Evolutionary conservation across 1,140 invertebrate genomes (phyloP).

Genomic region (Drosophila serrata): DNA sequence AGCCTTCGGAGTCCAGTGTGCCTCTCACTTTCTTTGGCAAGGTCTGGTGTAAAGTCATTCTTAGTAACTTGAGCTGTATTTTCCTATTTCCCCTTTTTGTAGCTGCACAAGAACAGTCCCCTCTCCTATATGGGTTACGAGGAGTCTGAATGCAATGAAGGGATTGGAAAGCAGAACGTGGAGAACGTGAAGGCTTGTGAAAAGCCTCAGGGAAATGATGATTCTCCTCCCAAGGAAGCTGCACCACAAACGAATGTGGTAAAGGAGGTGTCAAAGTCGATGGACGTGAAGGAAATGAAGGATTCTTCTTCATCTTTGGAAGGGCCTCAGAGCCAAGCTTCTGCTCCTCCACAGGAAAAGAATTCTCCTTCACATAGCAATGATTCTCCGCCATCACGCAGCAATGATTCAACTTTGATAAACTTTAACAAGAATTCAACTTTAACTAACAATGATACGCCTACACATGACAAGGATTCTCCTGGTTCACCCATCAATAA

Average conservation of each 20-base stretch:
- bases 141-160: not conserved
- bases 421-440: no score
- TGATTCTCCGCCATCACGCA: not conserved
- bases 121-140: not conserved
- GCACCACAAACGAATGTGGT: not conserved
- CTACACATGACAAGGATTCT: not conserved
- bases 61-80: not conserved
- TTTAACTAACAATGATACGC: not conserved
- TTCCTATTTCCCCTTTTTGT: not conserved
- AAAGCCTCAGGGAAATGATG: not conserved
- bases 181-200: not conserved
- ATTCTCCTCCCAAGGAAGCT: not conserved
- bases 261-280: not conserved
- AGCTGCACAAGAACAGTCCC: conserved; percentile 3
- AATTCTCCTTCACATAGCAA: not conserved
- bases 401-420: no score
- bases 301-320: not conserved
- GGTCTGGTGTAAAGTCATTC: not conserved
- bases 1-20: no score
- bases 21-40: not conserved
- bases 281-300: not conserved
- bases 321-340: not conserved
- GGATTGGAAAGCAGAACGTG: not conserved
- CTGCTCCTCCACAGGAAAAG: no score
- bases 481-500: not conserved